Evolutionary conservation across 2,888 invertebrate species (phyloP), one percentile per base, ranked within the genome.

Genomic region (Pseudeuparius sepicola): DNA sequence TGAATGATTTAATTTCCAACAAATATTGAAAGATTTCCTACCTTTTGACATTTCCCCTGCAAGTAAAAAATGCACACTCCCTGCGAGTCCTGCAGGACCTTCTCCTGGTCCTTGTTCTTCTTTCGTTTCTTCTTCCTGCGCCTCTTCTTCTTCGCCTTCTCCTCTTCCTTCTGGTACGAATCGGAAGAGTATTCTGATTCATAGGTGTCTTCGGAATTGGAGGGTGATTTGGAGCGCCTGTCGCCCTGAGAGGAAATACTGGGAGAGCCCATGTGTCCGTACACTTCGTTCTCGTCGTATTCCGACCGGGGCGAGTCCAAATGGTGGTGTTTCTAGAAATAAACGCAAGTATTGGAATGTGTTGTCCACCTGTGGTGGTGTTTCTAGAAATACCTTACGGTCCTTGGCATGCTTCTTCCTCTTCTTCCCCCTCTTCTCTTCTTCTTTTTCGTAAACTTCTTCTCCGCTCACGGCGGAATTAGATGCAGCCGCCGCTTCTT

Each of bases 31-130:
- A n/a, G n/a, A n/a, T 12, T 14, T 35, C 54, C 51, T 51, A 69
- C 68, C 57, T 77, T 77, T 51, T 80, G 78, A 59, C 90, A 90
- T 63, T 87, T 88, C 36, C 89, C 90, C 64, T 88, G 88, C 72
- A 87, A 75, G 57, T 75, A 88, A 64, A 82, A 88, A 45, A 82
- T 72, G 57, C 90, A 90, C 42, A 86, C 74, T 11, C 75, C 75
- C 40, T 80, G 80, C 4, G 73, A 68, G 54, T 77, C 77, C 57
- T 77, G 76, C 55, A 67, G 55, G 56, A 60, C 60, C 18, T 36
- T 59, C 2, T 59, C 56, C 33, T 61, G 24, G 41, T 52, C 46
- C 44, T 48, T 20, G 20, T n/a, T n/a, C 34, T 43, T 31, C 36
- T 33, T 28, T 13, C 47, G 6, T 46, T 37, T 39, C 44, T 45